Conservation (phyloP, 2,888 invertebrate genomes). For the Spilosoma lubricipeda region DNA sequence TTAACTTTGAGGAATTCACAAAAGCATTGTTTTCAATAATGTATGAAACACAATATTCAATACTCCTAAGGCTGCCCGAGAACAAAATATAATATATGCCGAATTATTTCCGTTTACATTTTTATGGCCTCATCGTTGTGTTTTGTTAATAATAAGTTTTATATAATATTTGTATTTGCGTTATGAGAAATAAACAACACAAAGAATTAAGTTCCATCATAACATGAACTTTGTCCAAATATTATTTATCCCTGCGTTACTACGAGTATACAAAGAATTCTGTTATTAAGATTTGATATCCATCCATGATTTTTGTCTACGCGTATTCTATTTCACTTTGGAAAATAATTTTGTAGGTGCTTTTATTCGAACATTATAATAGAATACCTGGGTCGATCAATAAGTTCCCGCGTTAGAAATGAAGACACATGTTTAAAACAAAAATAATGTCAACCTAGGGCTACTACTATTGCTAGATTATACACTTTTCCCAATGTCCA, state of each 20-base stretch:
- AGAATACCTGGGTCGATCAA: no score
- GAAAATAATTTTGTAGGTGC: no score
- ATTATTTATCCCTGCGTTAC: neutral
- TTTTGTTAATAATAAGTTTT: conserved; percentile 8
- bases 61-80: conserved; percentile 23
- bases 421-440: no score
- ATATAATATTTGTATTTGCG: neutral
- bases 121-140: conserved; percentile 10
- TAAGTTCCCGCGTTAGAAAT: no score
- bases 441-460: no score
- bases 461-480: no score
- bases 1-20: neutral
- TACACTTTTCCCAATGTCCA: no score
- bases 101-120: conserved; percentile 15
- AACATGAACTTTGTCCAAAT: neutral
- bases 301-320: neutral
- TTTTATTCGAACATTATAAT: no score
- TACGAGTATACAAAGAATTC: neutral
- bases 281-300: neutral
- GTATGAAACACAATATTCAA: conserved; percentile 12
- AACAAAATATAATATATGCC: conserved; percentile 15
- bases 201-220: conserved; percentile 1
- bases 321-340: no score
- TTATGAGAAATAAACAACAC: neutral
- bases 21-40: neutral